phyloP scores from a whole-genome alignment of 2,888 invertebrate species.

The Aphodius sticticus region DNA sequence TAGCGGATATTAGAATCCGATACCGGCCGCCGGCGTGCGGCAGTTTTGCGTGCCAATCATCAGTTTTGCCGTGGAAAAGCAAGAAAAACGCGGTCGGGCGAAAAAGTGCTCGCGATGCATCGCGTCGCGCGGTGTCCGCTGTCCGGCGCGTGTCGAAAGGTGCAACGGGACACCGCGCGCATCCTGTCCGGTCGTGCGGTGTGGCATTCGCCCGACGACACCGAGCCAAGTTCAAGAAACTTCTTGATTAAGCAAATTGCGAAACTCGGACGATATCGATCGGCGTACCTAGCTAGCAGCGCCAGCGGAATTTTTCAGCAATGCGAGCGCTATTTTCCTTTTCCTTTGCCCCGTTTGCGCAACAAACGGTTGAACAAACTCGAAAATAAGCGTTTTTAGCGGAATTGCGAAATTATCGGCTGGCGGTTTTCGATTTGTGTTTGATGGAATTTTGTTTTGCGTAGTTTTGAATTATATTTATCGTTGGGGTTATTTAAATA shows the following conservation, averaged over 20 bases:
- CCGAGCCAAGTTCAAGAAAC: background rate
- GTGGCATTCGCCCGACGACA: background rate
- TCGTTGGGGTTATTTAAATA: too few relatives aligned
- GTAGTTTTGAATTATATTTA: too few relatives aligned
- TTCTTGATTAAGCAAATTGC: constrained; percentile 4
- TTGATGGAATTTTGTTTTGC: background rate
- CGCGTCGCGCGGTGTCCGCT: background rate
- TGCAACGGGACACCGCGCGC: background rate
- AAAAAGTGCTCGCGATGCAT: background rate
- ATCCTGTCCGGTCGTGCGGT: background rate
- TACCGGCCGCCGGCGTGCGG: background rate
- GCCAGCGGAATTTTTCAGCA: background rate
- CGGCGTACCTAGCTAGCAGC: background rate
- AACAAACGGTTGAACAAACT: background rate
- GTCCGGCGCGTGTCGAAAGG: background rate
- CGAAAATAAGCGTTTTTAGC: background rate
- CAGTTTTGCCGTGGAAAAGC: background rate
- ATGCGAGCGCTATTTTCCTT: background rate
- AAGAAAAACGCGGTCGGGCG: background rate
- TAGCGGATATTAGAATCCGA: background rate
- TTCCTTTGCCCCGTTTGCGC: background rate
- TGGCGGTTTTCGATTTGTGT: background rate
- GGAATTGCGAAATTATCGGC: background rate
- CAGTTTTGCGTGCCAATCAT: background rate
- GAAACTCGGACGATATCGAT: background rate